Percentiles rank a stretch among this genome's conserved stretches.
phyloP scores from a whole-genome alignment of 2,888 invertebrate species.

The Cybosia mesomella region DNA sequence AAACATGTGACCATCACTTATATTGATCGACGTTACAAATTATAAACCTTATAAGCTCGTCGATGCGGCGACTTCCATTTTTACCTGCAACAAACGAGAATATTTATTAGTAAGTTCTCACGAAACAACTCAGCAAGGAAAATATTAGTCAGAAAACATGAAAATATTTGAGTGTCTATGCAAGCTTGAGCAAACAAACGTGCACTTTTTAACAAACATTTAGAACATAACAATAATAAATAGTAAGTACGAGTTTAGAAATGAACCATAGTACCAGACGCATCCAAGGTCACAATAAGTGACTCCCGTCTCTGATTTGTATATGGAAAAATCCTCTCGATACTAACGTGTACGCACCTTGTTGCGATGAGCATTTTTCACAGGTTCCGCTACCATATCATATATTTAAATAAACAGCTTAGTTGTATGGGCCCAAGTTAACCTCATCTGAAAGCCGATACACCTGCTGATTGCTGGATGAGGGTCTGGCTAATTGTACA shows the following conservation, averaged over 20 bases:
- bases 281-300: not conserved
- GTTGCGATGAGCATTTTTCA: no score
- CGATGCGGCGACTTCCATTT: not conserved
- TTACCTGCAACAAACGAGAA: conserved; percentile 44
- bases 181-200: not conserved
- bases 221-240: not conserved
- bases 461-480: no score
- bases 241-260: not conserved
- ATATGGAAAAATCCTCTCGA: not conserved
- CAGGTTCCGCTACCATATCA: not conserved
- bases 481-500: no score
- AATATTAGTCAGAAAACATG: not conserved
- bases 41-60: no score
- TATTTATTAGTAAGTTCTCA: not conserved
- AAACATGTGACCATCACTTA: no score
- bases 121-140: not conserved
- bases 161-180: not conserved
- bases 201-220: not conserved
- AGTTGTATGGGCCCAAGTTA: not conserved
- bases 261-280: not conserved
- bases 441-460: no score
- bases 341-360: not conserved
- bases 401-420: not conserved
- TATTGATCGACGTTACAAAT: no score
- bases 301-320: not conserved